These are phyloP conservation scores for Dasyurus viverrinus DNA, from an alignment of 2,113 vertebrate species.

Conservation along the genomic window DNA sequence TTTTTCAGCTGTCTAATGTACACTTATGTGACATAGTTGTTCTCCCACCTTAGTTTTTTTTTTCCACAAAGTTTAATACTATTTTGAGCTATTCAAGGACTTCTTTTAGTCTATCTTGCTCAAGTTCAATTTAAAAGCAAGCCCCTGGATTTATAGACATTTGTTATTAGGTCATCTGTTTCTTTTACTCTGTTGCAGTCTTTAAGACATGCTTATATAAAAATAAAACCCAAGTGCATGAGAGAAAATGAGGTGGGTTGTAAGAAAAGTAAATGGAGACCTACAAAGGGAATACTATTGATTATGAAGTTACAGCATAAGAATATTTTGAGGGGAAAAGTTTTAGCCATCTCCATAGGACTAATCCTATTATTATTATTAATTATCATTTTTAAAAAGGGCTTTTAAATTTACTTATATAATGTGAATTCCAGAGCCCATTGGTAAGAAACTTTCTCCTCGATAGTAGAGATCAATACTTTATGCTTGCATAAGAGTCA, in stretches of 20 bases:
- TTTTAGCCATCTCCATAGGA: slow-evolving; percentile 41
- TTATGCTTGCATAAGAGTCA: neutral
- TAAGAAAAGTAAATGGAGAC: neutral
- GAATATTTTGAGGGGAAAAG: slow-evolving; percentile 45
- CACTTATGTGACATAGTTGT: slow-evolving; percentile 41
- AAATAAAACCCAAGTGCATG: neutral
- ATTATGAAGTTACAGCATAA: slow-evolving; percentile 31
- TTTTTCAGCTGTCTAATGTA: slow-evolving; percentile 27
- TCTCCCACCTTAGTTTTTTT: slow-evolving; percentile 20
- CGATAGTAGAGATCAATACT: neutral
- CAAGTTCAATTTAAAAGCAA: slow-evolving; percentile 64
- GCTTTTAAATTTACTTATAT: neutral
- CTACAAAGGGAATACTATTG: slow-evolving; percentile 13
- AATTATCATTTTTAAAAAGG: neutral
- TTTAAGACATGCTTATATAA: slow-evolving; percentile 33
- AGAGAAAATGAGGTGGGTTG: neutral
- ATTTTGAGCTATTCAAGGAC: slow-evolving; percentile 34
- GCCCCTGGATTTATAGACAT: slow-evolving; percentile 17
- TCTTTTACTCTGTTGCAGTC: slow-evolving; percentile 45
- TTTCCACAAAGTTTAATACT: slow-evolving; percentile 49
- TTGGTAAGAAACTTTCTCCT: neutral
- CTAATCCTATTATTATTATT: slow-evolving; percentile 40
- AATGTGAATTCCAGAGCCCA: neutral
- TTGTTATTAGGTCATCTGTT: slow-evolving; percentile 33
- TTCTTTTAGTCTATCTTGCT: slow-evolving; percentile 49